A percentile compares a stretch with the other conserved stretches of the same genome.
These are phyloP conservation scores for Drosophila subsilvestris DNA, from an alignment of 2,888 invertebrate species.

Conservation along the genomic window DNA sequence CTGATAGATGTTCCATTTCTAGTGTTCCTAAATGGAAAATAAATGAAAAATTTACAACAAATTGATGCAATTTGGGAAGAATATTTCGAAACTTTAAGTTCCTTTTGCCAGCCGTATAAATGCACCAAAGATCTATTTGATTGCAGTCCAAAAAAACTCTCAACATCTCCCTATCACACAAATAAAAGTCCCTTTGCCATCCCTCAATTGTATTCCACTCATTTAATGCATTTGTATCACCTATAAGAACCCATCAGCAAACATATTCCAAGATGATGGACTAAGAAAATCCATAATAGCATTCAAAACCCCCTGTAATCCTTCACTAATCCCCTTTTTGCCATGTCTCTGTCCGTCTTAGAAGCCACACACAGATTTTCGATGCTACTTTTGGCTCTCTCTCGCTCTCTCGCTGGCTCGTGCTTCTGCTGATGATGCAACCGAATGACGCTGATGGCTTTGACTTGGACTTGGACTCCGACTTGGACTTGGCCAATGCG, in stretches of 20 bases:
- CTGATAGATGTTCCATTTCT: no score
- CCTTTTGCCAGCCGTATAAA: no score
- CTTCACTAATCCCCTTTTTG: neutral
- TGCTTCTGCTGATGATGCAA: conserved; percentile 68
- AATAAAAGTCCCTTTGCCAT: neutral
- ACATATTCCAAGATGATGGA: neutral
- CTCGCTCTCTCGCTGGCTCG: conserved; percentile 27
- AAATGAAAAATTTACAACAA: no score
- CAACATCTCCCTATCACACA: rapidly evolving
- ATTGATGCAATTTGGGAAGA: no score
- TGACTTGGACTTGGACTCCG: conserved; percentile 40
- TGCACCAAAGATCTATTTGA: no score
- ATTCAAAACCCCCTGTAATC: neutral
- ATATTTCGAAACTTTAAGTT: no score
- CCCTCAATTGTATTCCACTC: neutral
- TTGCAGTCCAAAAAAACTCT: neutral
- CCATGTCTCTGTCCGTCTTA: conserved; percentile 11
- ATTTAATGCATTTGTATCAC: neutral
- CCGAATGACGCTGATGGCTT: conserved; percentile 70
- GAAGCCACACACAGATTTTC: conserved; percentile 27
- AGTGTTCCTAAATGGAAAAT: no score
- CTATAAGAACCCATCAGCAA: neutral
- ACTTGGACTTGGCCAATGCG: conserved; percentile 35
- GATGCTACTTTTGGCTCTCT: conserved; percentile 19
- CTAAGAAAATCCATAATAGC: neutral